Evolutionary conservation across 2,888 invertebrate genomes (phyloP).

Genomic region (Stegophylla sp.): DNA sequence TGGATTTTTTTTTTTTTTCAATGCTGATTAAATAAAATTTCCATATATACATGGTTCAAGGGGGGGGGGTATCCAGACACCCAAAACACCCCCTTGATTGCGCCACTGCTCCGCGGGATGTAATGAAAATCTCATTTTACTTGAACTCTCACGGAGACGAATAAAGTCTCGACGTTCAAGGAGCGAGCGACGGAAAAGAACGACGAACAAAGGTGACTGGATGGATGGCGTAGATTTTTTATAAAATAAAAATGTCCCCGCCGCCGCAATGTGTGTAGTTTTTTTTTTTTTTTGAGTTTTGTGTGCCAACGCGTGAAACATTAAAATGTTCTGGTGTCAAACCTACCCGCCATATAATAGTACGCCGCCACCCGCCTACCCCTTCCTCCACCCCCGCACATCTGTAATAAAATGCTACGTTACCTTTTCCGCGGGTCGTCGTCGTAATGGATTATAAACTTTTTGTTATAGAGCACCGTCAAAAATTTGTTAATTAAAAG

Average conservation of each 20-base stretch:
- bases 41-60: no score
- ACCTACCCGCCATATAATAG: not conserved
- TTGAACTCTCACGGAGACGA: not conserved
- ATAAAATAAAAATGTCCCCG: not conserved
- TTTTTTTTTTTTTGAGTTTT: not conserved
- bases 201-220: not conserved
- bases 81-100: no score
- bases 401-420: not conserved
- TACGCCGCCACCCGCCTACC: not conserved
- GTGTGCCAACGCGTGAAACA: not conserved
- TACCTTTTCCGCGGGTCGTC: not conserved
- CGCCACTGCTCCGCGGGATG: not conserved
- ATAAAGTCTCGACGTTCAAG: no score
- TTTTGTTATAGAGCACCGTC: slow-evolving; percentile 7
- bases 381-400: no score
- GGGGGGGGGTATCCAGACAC: no score
- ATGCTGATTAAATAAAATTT: no score
- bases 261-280: not conserved
- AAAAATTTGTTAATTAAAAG: slow-evolving; percentile 35
- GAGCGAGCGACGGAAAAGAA: not conserved
- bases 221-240: not conserved
- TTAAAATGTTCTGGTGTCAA: not conserved
- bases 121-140: not conserved
- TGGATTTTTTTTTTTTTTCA: no score
- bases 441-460: slow-evolving; percentile 31